phyloP scores from a whole-genome alignment of 2,113 vertebrate species.

The Sinocyclocheilus anophthalmus region DNA sequence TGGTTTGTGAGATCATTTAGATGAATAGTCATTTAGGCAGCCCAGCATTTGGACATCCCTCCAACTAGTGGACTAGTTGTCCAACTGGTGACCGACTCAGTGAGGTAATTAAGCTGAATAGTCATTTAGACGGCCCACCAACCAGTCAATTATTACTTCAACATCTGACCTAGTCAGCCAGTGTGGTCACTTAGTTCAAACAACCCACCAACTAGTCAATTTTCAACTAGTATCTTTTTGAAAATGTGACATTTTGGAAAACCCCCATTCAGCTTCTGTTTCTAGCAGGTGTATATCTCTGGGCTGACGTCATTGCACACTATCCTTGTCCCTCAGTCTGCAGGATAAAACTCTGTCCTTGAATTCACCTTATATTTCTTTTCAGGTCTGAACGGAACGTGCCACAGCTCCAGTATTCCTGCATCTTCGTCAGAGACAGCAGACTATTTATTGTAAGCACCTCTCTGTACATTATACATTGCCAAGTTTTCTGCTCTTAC shows the following conservation, averaged over 20 bases:
- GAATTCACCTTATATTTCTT: conserved; percentile 41
- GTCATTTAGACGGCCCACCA: not conserved
- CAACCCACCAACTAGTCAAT: not conserved
- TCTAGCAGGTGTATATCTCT: not conserved
- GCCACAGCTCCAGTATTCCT: conserved; percentile 82
- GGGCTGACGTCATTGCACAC: too few species aligned
- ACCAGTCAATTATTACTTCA: not conserved
- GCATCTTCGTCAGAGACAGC: conserved; percentile 84
- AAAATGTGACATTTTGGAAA: not conserved
- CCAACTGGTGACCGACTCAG: too few species aligned
- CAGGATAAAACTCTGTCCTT: conserved; percentile 19
- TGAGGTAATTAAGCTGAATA: not conserved
- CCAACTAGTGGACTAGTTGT: too few species aligned
- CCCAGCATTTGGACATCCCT: too few species aligned
- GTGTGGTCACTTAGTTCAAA: not conserved
- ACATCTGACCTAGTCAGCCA: not conserved
- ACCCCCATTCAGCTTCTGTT: not conserved
- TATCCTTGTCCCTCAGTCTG: not conserved
- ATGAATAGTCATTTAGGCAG: not conserved
- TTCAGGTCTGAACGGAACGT: conserved; percentile 81
- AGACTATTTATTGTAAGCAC: conserved; percentile 92
- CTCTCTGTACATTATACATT: not conserved
- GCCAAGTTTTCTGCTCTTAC: too few species aligned
- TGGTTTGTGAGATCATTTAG: not conserved
- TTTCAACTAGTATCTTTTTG: not conserved